Evolutionary conservation across 2,113 vertebrate genomes (phyloP).

Genomic region (Atractosteus spatula): DNA sequence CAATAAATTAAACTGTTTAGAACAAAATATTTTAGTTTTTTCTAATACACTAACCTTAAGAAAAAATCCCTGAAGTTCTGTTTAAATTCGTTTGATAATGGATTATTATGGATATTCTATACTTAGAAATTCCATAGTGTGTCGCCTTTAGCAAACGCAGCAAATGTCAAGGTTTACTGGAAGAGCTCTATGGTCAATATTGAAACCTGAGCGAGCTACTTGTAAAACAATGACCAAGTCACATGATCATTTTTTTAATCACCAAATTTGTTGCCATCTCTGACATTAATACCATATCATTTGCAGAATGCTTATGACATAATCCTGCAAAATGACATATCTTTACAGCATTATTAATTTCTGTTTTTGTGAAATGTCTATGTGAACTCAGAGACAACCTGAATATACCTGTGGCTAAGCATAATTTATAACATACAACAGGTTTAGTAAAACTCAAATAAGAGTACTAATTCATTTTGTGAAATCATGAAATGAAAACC

Average conservation of each 20-base stretch:
- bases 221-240: background rate
- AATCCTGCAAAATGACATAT: conserved; percentile 8
- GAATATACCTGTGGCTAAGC: too few relatives aligned
- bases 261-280: conserved; percentile 12
- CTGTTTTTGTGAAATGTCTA: too few relatives aligned
- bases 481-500: too few relatives aligned
- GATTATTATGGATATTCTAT: background rate
- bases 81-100: too few relatives aligned
- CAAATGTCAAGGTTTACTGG: conserved; percentile 29
- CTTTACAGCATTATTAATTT: background rate
- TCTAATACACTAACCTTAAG: too few relatives aligned
- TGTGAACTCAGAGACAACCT: too few relatives aligned
- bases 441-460: too few relatives aligned
- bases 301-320: background rate
- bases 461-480: too few relatives aligned
- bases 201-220: conserved; percentile 11
- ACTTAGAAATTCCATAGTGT: conserved; percentile 6
- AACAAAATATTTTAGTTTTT: too few relatives aligned
- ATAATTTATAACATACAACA: too few relatives aligned
- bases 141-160: conserved; percentile 33
- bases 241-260: conserved; percentile 9
- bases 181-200: conserved; percentile 23
- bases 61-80: too few relatives aligned
- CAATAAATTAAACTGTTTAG: too few relatives aligned
- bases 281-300: background rate